Conservation (phyloP, 2,888 invertebrate species). For the Drosophila anceps region DNA sequence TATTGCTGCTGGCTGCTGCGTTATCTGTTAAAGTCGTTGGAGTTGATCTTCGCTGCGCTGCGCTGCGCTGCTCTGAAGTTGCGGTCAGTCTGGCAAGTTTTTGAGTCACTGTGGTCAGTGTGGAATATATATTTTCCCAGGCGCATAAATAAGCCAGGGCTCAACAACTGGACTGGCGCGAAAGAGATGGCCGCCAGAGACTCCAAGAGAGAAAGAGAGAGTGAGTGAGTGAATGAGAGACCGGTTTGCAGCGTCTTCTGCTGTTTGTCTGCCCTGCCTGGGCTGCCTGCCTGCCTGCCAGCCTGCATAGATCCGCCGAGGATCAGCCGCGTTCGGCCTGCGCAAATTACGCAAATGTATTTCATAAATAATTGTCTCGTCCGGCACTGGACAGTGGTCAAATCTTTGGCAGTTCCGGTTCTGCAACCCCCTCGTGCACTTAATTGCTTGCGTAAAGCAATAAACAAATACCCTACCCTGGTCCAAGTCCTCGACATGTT, state of each 20-base stretch:
- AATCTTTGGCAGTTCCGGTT: constrained; percentile 36
- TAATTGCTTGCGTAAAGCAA: constrained; percentile 75
- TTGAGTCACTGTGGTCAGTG: constrained; percentile 63
- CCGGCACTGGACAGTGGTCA: constrained; percentile 68
- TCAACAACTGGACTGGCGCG: constrained; percentile 50
- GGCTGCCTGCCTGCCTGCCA: constrained; percentile 25
- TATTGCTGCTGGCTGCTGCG: constrained; percentile 29
- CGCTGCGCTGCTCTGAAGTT: constrained; percentile 19
- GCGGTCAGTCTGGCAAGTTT: constrained; percentile 52
- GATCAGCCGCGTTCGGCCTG: constrained; percentile 41
- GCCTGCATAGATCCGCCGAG: constrained; percentile 48
- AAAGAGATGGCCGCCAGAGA: background rate
- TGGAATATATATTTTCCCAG: constrained; percentile 75
- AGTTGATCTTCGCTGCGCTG: constrained; percentile 33
- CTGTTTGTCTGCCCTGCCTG: constrained; percentile 25
- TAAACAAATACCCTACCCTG: constrained; percentile 67
- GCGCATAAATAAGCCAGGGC: constrained; percentile 74
- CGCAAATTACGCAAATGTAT: constrained; percentile 84
- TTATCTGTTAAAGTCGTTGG: constrained; percentile 47
- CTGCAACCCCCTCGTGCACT: constrained; percentile 59
- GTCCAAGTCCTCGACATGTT: constrained; percentile 3
- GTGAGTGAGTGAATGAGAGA: background rate
- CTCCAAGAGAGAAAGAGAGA: background rate
- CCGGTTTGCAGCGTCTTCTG: constrained; percentile 52
- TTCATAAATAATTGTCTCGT: constrained; percentile 80